Percentiles rank a stretch among this genome's conserved stretches.
Evolutionary conservation across 2,113 vertebrate genomes (phyloP).

Genomic region (Perognathus longimembris): DNA sequence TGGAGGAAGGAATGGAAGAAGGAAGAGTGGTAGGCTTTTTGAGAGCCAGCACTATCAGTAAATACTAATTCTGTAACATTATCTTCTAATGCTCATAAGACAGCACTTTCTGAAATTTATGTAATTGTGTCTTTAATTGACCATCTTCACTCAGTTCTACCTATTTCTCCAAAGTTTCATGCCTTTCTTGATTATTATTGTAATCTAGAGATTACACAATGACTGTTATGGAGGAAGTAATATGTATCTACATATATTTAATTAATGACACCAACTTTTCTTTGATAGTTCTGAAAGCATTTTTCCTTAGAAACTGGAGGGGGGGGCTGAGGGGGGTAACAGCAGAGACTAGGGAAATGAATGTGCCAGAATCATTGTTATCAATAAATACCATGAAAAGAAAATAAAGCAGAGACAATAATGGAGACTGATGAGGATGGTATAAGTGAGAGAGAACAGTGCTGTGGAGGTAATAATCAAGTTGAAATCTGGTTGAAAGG

Average conservation of each 20-base stretch:
- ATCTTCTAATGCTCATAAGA: neutral
- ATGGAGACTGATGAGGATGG: neutral
- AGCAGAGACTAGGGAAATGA: too few species aligned
- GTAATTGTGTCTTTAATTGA: neutral
- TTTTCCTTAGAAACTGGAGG: neutral
- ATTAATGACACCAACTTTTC: neutral
- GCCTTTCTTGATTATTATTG: neutral
- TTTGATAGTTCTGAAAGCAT: neutral
- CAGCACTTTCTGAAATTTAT: neutral
- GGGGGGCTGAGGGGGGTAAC: too few species aligned
- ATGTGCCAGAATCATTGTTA: too few species aligned
- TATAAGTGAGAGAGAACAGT: too few species aligned
- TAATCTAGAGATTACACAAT: neutral
- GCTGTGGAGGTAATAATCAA: neutral
- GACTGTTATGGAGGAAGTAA: neutral
- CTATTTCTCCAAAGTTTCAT: neutral
- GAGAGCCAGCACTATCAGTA: neutral
- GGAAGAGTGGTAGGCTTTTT: neutral
- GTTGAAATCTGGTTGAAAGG: neutral
- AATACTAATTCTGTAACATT: neutral
- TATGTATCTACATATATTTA: neutral
- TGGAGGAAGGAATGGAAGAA: too few species aligned
- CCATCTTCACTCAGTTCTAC: neutral
- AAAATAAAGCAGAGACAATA: neutral
- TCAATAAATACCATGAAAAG: neutral